Percentiles rank a stretch among this genome's conserved stretches.
phyloP scores from a whole-genome alignment of 2,888 invertebrate species.

The Dorcus parallelipipedus region DNA sequence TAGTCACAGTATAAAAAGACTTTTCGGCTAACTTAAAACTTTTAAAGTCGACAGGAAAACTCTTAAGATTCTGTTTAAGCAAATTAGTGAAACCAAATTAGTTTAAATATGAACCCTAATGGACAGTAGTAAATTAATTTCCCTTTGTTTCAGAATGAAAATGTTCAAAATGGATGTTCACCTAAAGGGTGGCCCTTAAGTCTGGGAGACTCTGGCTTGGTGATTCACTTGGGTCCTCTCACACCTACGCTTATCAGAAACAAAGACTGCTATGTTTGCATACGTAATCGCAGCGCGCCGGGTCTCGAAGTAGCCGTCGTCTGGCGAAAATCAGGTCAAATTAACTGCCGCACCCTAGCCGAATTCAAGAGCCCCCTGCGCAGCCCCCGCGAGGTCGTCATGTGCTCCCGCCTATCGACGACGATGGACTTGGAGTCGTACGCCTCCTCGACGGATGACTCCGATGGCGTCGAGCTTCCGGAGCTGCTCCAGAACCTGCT shows the following conservation, averaged over 20 bases:
- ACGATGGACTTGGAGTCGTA: slow-evolving; percentile 41
- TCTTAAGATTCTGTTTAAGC: no score
- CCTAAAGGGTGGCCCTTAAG: slow-evolving; percentile 67
- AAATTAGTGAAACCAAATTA: no score
- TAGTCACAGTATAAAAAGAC: no score
- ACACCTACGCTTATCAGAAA: slow-evolving; percentile 59
- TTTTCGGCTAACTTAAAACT: no score
- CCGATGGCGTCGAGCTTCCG: slow-evolving; percentile 55
- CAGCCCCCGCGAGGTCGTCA: slow-evolving; percentile 30
- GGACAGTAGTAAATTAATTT: no score
- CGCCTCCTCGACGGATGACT: slow-evolving; percentile 28
- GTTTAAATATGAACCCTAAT: no score
- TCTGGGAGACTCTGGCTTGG: slow-evolving; percentile 58
- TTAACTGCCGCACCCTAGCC: slow-evolving; percentile 41
- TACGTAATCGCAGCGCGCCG: slow-evolving; percentile 43
- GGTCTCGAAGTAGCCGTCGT: slow-evolving; percentile 41
- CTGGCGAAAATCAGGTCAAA: slow-evolving; percentile 40
- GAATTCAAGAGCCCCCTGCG: slow-evolving; percentile 33
- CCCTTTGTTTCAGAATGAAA: slow-evolving; percentile 52
- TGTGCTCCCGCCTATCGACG: slow-evolving; percentile 42
- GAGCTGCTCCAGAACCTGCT: slow-evolving; percentile 63
- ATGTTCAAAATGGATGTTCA: slow-evolving; percentile 47
- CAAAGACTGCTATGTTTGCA: slow-evolving; percentile 64
- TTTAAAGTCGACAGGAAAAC: no score
- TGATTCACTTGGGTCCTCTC: slow-evolving; percentile 62